These are phyloP conservation scores for Branchinecta lindahli DNA, from an alignment of 1,140 invertebrate species.

Conservation along the genomic window DNA sequence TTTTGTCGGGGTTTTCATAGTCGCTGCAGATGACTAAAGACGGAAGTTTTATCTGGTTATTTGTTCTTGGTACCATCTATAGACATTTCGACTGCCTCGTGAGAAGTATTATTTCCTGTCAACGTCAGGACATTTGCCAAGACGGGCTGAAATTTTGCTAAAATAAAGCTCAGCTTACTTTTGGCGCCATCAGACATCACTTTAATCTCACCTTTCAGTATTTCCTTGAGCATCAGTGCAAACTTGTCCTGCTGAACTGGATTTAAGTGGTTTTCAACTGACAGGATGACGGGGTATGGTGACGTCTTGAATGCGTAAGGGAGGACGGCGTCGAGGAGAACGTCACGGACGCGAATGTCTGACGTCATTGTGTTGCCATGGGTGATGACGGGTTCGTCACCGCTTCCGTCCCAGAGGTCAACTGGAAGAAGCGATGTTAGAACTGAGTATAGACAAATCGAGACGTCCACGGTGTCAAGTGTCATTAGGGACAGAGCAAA, in stretches of 20 bases:
- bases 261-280: slow-evolving; percentile 42
- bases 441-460: too few species aligned
- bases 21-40: too few species aligned
- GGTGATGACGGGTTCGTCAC: slow-evolving; percentile 40
- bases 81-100: too few species aligned
- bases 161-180: too few species aligned
- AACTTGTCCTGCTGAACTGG: slow-evolving; percentile 37
- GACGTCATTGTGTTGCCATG: slow-evolving; percentile 42
- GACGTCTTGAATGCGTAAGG: slow-evolving; percentile 31
- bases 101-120: too few species aligned
- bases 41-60: too few species aligned
- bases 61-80: too few species aligned
- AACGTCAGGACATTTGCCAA: too few species aligned
- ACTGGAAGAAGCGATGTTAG: slow-evolving; percentile 31
- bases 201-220: slow-evolving; percentile 34
- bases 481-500: too few species aligned
- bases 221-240: slow-evolving; percentile 36
- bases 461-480: too few species aligned
- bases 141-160: too few species aligned
- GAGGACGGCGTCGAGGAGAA: slow-evolving; percentile 35
- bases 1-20: too few species aligned
- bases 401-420: slow-evolving; percentile 43
- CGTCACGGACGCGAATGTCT: slow-evolving; percentile 39
- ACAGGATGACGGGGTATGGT: slow-evolving; percentile 40
- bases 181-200: slow-evolving; percentile 4